phyloP scores from a whole-genome alignment of 2,113 vertebrate genomes.

The Crotophaga sulcirostris region DNA sequence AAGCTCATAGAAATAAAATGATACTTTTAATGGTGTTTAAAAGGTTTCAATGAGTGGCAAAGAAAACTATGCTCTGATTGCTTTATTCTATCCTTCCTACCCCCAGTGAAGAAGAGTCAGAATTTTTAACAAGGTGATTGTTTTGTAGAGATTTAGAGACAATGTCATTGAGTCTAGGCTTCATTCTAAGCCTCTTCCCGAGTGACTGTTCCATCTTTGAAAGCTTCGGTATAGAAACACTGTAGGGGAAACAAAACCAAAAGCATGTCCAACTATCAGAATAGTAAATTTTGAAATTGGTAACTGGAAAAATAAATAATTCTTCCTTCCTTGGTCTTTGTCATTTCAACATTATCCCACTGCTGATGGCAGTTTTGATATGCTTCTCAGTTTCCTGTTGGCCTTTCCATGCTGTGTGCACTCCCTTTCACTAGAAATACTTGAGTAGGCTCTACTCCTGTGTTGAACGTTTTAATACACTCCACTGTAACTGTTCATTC shows the following conservation, averaged over 20 bases:
- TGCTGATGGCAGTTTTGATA: neutral
- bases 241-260: neutral
- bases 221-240: neutral
- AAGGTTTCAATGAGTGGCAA: neutral
- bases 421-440: neutral
- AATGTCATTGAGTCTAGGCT: neutral
- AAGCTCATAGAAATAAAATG: neutral
- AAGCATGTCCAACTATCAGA: neutral
- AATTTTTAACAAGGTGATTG: neutral
- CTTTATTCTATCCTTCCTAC: neutral
- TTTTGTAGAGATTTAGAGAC: neutral
- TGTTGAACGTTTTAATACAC: neutral
- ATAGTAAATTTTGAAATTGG: neutral
- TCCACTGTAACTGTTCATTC: neutral
- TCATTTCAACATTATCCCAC: neutral
- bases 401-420: neutral
- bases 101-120: neutral
- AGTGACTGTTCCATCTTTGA: neutral
- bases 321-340: neutral
- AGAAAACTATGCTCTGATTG: neutral
- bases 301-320: neutral
- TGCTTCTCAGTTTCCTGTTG: neutral
- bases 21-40: neutral
- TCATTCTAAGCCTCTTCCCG: neutral
- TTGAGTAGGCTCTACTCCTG: neutral